Evolutionary conservation across 1,140 invertebrate genomes (phyloP), one percentile per base, ranked within the genome.

Genomic region (Aphis gossypii): DNA sequence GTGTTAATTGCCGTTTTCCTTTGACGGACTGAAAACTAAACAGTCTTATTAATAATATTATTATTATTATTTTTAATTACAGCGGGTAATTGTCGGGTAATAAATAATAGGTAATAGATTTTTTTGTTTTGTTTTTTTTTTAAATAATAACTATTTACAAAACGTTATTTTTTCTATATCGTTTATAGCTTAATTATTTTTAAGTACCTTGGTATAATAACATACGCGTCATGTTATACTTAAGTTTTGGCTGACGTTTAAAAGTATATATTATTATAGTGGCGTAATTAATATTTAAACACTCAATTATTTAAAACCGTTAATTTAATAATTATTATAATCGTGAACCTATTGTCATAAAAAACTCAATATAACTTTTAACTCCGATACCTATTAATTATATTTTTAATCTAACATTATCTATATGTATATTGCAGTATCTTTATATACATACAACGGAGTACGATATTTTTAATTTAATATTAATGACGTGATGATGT

Each of bases 241-340:
- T 38, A 89, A 41, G 88, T 89, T 89, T 89, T 54, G 2, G 51
- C 48, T 89, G 88, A 54, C 88, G 88, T 89, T 89, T 56, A 56
- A 56, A 89, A 35, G 88, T 41, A 46, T 83, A 83, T 23, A 83
- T 83, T 21, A 83, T 83, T 41, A 84, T 87, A 89, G 48, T 30
- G 35, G 51, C 38, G 51, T 89, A 89, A 89, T 89, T 89, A 89
- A 56, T 38, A 54, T 89, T 89, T 56, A 56, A 89, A 89, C 48
- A 56, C 48, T 56, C 51, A 14, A 89, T 89, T 41, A 41, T 89
- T 41, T 21, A 23, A 20, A 89, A 54, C 88, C 88, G 38, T 89
- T 89, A 54, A 89, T 89, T 89, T 54, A 89, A 76, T 76, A 76
- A 86, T 89, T 25, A 89, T 89, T 38, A 89, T 56, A 89, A 51